Conservation (phyloP, 2,888 invertebrate genomes). For the Metacarcinus magister region DNA sequence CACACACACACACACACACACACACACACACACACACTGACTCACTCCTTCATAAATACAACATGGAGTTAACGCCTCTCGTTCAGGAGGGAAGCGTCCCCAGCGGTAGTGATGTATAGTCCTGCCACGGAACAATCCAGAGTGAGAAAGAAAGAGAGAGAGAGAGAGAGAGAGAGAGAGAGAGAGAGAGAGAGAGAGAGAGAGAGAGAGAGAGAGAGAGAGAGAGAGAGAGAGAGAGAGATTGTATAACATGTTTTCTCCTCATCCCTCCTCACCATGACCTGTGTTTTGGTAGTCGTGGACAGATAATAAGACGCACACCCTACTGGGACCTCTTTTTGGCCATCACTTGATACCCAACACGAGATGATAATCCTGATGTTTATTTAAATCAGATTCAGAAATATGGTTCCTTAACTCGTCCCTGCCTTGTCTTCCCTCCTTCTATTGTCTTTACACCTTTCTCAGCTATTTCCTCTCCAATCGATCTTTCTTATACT, state of each 20-base stretch:
- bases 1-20: slow-evolving; percentile 22
- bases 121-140: not conserved
- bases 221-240: too few relatives aligned
- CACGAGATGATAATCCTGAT: not conserved
- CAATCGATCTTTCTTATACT: not conserved
- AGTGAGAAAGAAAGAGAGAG: slow-evolving; percentile 3
- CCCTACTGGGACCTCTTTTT: not conserved
- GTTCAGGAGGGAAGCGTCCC: not conserved
- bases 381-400: not conserved
- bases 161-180: slow-evolving; percentile 26
- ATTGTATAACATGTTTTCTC: not conserved
- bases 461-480: not conserved
- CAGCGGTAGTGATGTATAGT: not conserved
- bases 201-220: slow-evolving; percentile 3
- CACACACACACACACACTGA: slow-evolving; percentile 8
- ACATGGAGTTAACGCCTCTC: slow-evolving; percentile 26
- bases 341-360: not conserved
- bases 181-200: slow-evolving; percentile 26
- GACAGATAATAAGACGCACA: not conserved
- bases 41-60: slow-evolving; percentile 17
- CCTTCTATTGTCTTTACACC: slow-evolving; percentile 8
- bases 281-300: not conserved
- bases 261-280: not conserved
- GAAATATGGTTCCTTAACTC: not conserved
- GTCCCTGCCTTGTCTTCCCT: not conserved